These are phyloP conservation scores for Bombus consobrinus DNA, from an alignment of 1,140 invertebrate species.

Conservation along the genomic window DNA sequence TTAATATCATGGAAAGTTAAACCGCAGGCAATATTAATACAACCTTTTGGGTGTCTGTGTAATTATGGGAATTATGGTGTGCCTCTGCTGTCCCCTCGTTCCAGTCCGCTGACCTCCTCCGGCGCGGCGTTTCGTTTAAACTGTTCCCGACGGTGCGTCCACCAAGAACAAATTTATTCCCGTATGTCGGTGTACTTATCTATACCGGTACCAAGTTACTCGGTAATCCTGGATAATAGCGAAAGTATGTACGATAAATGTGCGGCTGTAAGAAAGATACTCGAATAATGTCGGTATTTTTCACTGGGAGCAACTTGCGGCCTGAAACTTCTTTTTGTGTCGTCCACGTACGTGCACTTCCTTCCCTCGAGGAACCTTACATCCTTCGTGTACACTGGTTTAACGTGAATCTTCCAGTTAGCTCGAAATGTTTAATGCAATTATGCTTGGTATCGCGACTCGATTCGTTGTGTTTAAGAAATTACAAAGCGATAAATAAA, in stretches of 20 bases:
- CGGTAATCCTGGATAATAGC: conserved; percentile 64
- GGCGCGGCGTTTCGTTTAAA: conserved; percentile 58
- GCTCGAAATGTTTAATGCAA: conserved; percentile 5
- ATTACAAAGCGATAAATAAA: too few relatives aligned
- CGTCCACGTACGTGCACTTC: not conserved
- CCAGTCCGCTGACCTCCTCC: conserved; percentile 19
- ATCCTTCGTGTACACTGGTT: not conserved
- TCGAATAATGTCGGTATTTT: conserved; percentile 47
- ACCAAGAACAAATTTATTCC: conserved; percentile 58
- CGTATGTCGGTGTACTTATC: conserved; percentile 62
- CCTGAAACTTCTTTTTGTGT: conserved; percentile 13
- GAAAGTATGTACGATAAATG: conserved; percentile 52
- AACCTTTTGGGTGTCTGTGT: conserved; percentile 50
- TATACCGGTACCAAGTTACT: conserved; percentile 35
- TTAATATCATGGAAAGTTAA: conserved; percentile 56
- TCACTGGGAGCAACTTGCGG: conserved; percentile 5
- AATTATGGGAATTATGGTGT: conserved; percentile 52
- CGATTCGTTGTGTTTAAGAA: not conserved
- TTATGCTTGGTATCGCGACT: not conserved
- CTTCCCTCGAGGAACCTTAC: too few relatives aligned
- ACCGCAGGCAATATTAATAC: conserved; percentile 55
- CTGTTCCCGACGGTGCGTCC: conserved; percentile 42
- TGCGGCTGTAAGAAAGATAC: conserved; percentile 48
- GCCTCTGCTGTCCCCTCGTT: conserved; percentile 25
- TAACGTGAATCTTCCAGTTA: not conserved